Base-by-base conservation (phyloP, 2,797 vertebrate genomes). In the Todus mexicanus region DNA sequence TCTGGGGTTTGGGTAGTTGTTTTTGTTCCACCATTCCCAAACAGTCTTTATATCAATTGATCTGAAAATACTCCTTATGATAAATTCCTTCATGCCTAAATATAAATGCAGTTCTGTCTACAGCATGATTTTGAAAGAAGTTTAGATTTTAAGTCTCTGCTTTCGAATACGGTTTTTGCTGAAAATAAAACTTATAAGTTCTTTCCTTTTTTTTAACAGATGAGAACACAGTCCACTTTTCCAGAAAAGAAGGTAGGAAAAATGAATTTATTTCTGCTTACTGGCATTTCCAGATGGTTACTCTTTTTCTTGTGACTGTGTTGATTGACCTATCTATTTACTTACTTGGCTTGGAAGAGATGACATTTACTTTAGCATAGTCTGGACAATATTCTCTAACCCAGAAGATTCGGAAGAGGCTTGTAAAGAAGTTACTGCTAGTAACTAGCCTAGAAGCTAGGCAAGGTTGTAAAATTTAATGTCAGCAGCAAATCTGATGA, bases 191-290 rank as follows among this genome's bases (percentile, higher is more conserved):
- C 18, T 31, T 74, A 54, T 3, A 5, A 18, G 27, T 45, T 87
- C 3, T 93, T 75, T 66, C 61, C 2, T 7, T 84, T 84, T 61
- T 48, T 87, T 60, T 93, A 16, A 57, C 77, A 99, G 98, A 98
- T 98, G 98, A 98, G 97, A 94, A 96, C 98, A 11, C 95, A 98
- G 29, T 88, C 97, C 4, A 89, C 90, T 77, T 74, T 94, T 56
- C 96, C 96, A 10, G 98, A 97, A 86, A 95, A 97, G 5, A 73
- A 97, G 98, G 99, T 99, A 97, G 94, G 98, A 93, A 90, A 31
- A 43, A 40, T 5, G 14, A 97, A 91, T 35, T 40, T 79, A 20
- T 70, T 91, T 81, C 29, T 71, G 3, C 38, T 89, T 80, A 64
- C 14, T 75, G 3, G 1, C 76, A 53, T 83, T 81, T 72, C 45